Percentiles rank a stretch among this genome's conserved stretches.
Evolutionary conservation across 2,113 vertebrate species (phyloP).

Genomic region (Misgurnus anguillicaudatus): DNA sequence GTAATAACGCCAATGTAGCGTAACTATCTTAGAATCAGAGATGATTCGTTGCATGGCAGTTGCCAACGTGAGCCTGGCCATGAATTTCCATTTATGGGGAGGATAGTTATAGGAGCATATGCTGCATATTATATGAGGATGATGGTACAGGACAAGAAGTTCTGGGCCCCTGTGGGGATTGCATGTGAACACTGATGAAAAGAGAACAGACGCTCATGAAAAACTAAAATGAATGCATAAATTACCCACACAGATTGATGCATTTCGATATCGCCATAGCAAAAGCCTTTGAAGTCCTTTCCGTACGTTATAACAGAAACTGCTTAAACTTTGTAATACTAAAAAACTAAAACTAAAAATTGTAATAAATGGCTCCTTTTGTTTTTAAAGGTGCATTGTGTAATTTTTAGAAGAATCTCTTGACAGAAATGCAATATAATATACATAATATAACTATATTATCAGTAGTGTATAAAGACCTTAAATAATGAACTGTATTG

Average conservation of each 20-base stretch:
- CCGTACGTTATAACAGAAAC: neutral
- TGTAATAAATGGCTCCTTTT: neutral
- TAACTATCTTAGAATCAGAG: constrained; percentile 1
- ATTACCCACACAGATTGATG: constrained; percentile 32
- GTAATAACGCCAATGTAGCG: neutral
- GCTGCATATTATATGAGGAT: constrained; percentile 40
- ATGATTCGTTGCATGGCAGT: constrained; percentile 28
- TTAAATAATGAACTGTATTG: too few species aligned
- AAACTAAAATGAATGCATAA: constrained; percentile 38
- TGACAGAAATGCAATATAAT: neutral
- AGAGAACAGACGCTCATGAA: constrained; percentile 37
- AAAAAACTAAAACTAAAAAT: too few species aligned
- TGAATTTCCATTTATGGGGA: constrained; percentile 24
- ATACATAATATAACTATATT: too few species aligned
- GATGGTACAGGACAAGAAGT: constrained; percentile 39
- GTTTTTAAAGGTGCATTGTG: neutral
- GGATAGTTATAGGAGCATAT: constrained; percentile 26
- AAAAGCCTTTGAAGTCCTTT: neutral
- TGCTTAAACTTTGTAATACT: too few species aligned
- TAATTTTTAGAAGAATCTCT: too few species aligned
- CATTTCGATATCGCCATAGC: constrained; percentile 33
- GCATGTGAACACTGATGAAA: constrained; percentile 38
- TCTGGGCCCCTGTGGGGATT: constrained; percentile 40
- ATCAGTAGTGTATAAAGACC: too few species aligned
- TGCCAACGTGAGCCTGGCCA: constrained; percentile 19